Percentiles rank a stretch among this genome's conserved stretches.
phyloP scores from a whole-genome alignment of 2,113 vertebrate genomes.

The Cyprinodon brontotheroides region DNA sequence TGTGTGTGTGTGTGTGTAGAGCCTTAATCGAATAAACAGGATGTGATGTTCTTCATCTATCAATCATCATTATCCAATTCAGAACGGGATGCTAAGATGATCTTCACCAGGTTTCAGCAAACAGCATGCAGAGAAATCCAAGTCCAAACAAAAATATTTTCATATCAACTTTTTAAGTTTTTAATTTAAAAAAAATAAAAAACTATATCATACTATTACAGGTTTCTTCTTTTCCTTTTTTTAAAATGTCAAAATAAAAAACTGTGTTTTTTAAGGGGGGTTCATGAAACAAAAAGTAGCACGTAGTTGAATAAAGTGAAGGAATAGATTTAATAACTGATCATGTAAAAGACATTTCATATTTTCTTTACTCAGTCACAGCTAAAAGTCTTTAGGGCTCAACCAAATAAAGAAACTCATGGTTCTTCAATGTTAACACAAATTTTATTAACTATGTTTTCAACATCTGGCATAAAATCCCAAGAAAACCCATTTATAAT shows the following conservation, averaged over 20 bases:
- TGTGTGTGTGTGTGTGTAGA: neutral
- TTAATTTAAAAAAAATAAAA: neutral
- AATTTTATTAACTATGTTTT: too few relatives aligned
- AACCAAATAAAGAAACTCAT: too few relatives aligned
- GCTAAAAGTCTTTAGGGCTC: neutral
- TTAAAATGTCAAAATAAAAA: too few relatives aligned
- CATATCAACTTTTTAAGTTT: neutral
- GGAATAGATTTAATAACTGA: too few relatives aligned
- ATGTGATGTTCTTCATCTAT: conserved; percentile 18
- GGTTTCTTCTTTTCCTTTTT: too few relatives aligned
- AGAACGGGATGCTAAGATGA: neutral
- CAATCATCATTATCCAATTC: conserved; percentile 25
- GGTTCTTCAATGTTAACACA: too few relatives aligned
- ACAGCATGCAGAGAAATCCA: neutral
- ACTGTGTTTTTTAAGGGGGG: too few relatives aligned
- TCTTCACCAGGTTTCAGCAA: conserved; percentile 7
- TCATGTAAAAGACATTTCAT: neutral
- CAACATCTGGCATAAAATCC: too few relatives aligned
- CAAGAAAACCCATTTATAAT: too few relatives aligned
- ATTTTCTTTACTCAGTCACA: neutral
- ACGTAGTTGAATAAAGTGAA: too few relatives aligned
- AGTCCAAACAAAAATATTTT: neutral
- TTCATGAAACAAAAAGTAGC: too few relatives aligned
- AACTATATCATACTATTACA: too few relatives aligned
- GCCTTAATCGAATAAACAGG: conserved; percentile 10